A percentile compares a stretch with the other conserved stretches of the same genome.
phyloP scores from a whole-genome alignment of 2,888 invertebrate species.

The Thera obeliscata region DNA sequence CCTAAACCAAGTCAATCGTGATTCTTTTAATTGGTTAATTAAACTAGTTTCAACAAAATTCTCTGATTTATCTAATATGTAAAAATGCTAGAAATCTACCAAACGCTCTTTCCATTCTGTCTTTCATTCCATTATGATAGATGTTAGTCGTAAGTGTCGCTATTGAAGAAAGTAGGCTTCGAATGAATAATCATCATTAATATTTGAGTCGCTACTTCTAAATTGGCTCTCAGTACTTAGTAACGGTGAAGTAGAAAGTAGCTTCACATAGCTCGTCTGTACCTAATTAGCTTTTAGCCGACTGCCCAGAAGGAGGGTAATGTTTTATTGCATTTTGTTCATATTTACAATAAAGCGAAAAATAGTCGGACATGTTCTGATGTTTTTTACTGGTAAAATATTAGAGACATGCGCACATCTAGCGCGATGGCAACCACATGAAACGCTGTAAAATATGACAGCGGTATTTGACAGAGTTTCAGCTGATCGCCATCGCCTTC shows the following conservation, averaged over 20 bases:
- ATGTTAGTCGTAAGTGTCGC: background rate
- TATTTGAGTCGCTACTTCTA: constrained; percentile 2
- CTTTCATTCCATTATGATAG: background rate
- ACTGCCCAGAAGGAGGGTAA: background rate
- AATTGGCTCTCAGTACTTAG: constrained; percentile 6
- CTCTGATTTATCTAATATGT: background rate
- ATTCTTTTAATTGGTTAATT: background rate
- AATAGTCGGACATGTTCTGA: background rate
- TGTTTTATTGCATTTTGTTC: background rate
- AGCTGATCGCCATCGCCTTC: too few species aligned
- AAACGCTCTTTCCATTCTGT: background rate
- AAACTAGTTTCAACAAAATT: background rate
- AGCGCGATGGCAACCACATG: too few species aligned
- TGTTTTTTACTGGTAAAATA: background rate
- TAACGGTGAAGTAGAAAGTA: constrained; percentile 9
- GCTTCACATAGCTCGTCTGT: background rate
- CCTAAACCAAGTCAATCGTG: too few species aligned
- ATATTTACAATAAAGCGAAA: background rate
- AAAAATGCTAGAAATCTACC: background rate
- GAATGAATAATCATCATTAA: constrained; percentile 2
- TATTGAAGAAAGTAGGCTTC: constrained; percentile 7
- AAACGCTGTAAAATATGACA: too few species aligned
- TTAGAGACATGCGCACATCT: background rate
- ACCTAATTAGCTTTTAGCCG: background rate
- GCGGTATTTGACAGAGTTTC: too few species aligned